These are phyloP conservation scores for Eubucco bourcierii DNA, from an alignment of 2,113 vertebrate species.

Conservation along the genomic window DNA sequence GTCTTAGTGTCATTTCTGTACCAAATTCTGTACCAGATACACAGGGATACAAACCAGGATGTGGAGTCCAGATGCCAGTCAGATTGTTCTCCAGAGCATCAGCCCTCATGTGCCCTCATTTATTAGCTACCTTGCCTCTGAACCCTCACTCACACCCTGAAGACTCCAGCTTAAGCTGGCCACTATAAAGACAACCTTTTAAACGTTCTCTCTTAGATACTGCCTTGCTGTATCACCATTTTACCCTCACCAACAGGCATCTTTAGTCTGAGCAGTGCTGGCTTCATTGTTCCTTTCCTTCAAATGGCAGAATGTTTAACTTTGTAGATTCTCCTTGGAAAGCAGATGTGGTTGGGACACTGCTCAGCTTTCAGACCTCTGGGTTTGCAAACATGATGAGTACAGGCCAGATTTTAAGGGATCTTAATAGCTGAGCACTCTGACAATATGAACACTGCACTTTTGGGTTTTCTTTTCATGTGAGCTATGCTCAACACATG, in stretches of 20 bases:
- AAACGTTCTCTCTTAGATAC: neutral
- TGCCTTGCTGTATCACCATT: neutral
- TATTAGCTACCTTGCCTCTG: neutral
- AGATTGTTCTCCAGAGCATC: neutral
- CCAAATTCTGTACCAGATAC: neutral
- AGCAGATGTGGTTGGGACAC: conserved; percentile 10
- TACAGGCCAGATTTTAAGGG: neutral
- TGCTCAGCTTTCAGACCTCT: neutral
- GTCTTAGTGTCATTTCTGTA: neutral
- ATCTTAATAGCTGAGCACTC: neutral
- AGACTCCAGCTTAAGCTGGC: neutral
- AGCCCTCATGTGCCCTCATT: neutral
- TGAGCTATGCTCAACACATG: neutral
- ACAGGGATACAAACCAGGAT: neutral
- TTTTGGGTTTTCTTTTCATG: too few relatives aligned
- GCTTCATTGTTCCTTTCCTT: neutral
- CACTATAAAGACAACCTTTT: neutral
- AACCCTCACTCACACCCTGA: neutral
- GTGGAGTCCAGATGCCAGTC: neutral
- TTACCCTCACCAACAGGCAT: neutral
- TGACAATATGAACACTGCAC: neutral
- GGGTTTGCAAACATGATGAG: neutral
- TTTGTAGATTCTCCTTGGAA: neutral
- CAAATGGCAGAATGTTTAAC: neutral
- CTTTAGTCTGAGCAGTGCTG: neutral